Base-by-base conservation (phyloP, 2,113 vertebrate genomes). In the Phasianus colchicus region DNA sequence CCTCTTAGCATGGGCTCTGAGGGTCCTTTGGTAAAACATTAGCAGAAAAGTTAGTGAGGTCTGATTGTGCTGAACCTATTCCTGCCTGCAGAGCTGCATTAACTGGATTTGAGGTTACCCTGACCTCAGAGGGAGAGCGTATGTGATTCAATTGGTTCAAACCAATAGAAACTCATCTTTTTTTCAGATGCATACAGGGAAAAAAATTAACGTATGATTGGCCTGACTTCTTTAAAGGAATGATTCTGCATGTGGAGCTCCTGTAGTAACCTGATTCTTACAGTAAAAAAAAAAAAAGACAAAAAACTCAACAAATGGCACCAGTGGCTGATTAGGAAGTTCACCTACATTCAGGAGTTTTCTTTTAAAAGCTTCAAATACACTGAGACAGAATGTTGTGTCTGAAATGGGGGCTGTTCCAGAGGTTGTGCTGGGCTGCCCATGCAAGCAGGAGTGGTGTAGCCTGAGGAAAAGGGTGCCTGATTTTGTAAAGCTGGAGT, bases 11-110 rank as follows among this genome's bases (percentile, higher is more conserved):
- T 34, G 10, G 57, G 36, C 47, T 72, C 42, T 83, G 88, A 89
- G 75, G 82, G 69, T 78, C 92, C 88, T 90, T 86, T 93, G 76
- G 95, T 92, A 57, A 94, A 96, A 96, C 78, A 94, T 88, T 87
- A 85, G 50, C 77, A 80, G 83, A 55, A 50, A 80, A 89, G 85
- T 93, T 52, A 71, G 81, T 1, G 42, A 90, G 60, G 45, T 92
- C 45, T 93, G 8, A 2, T 66, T 90, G 88, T 89, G 73, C 90
- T 2, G 6, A 64, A 38, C 70, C 66, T 82, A 20, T 89, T 94
- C 36, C 67, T 94, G 78, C 47, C 87, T 89, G 48, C 40, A 32
- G 24, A 77, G 86, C 72, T 89, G 48, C 82, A 94, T 88, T 92
- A 83, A n/a, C 83, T 50, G 61, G 42, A 30, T 40, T 67, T 0